Base-by-base conservation (phyloP, 1,140 invertebrate genomes). In the Oscheius sp. region DNA sequence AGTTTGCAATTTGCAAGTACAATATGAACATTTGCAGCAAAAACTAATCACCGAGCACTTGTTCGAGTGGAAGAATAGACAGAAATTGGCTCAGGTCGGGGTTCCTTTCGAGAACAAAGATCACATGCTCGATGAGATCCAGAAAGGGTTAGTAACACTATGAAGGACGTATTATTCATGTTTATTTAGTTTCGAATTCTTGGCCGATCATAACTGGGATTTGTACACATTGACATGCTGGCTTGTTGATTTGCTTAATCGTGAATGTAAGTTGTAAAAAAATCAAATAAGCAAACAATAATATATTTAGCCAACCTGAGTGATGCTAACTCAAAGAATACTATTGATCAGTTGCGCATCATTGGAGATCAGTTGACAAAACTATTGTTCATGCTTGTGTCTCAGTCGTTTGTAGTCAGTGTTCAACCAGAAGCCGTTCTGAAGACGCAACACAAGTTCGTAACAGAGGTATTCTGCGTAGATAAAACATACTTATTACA, bases 171-270 rank as follows among this genome's bases (percentile, higher is more conserved):
- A 42, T 10, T 42, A 42, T 42, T 42, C n/a, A n/a, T 10, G 38
- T 42, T 65, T 13, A 63, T 83, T 79, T 35, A 81, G 80, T 36
- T 83, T 83, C 61, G 82, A 83, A 70, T 73, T 84, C 34, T 61
- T 83, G 18, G 79, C 83, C 20, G 82, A 83, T 29, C 74, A 84
- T 34, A 82, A 82, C 52, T 83, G 83, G 83, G 79, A 82, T 45
- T 35, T 83, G 15, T 68, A 82, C 13, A 83, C 82, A 29, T 84
- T 79, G 46, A 77, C 82, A 3, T 84, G 68, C 58, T 83, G 82
- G 82, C 78, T 82, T 70, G 31, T 80, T 26, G 82, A 83, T 67
- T 55, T 84, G 26, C 59, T 84, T 26, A 58, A 58, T 18, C 71
- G 71, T 34, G 69, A 42, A 36, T 34, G 36, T 34, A 0, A 26